phyloP scores from a whole-genome alignment of 2,113 vertebrate species.

The cattle (Bos taurus) region ARS-UCD2.0 NC_037336.1:48535001-48535500 shows the following conservation, averaged over 20 bases:
- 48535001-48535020: too few relatives aligned
- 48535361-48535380: conserved; percentile 15
- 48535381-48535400: neutral
- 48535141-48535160: neutral
- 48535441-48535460: neutral
- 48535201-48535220: neutral
- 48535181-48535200: neutral
- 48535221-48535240: neutral
- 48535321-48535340: neutral
- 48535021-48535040: neutral
- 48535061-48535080: neutral
- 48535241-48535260: neutral
- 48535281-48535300: neutral
- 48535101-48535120: neutral
- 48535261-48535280: neutral
- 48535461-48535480: neutral
- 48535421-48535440: neutral
- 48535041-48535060: neutral
- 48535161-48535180: neutral
- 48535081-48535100: neutral
- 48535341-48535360: neutral
- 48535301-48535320: neutral
- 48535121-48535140: neutral
- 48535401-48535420: neutral
- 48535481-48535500: neutral